Conservation (phyloP, 2,888 invertebrate species). For the Protonemura montana region DNA sequence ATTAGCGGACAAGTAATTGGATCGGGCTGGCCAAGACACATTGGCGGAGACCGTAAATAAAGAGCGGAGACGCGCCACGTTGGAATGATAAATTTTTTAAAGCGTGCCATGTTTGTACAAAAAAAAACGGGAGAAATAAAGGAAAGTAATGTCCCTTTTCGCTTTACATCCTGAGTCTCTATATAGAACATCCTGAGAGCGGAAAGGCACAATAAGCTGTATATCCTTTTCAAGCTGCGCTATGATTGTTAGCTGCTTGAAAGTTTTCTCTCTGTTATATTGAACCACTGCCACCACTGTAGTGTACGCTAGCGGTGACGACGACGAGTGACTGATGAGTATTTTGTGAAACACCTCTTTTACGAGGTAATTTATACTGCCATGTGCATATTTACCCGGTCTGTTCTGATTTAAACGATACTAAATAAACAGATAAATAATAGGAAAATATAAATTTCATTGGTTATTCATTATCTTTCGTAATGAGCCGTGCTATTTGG, state of each 20-base stretch:
- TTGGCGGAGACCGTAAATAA: background rate
- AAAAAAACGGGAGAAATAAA: background rate
- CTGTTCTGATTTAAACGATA: background rate
- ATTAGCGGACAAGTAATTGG: background rate
- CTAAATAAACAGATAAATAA: constrained; percentile 12
- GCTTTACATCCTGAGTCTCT: background rate
- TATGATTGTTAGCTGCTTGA: background rate
- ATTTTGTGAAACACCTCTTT: background rate
- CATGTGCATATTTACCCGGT: background rate
- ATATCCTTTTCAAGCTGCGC: background rate
- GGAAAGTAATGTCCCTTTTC: background rate
- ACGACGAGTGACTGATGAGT: background rate
- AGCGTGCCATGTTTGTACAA: background rate
- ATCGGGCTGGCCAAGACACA: background rate
- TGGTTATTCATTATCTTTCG: constrained; percentile 12
- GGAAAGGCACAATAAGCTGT: constrained; percentile 12
- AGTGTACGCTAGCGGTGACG: background rate
- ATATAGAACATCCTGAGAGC: background rate
- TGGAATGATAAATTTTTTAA: background rate
- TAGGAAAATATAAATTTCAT: constrained; percentile 2
- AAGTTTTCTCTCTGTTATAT: background rate
- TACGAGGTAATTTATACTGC: background rate
- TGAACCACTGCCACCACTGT: background rate
- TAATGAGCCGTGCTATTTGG: background rate
- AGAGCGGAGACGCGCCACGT: background rate